Percentiles rank a stretch among this genome's conserved stretches.
Evolutionary conservation across 2,888 invertebrate genomes (phyloP).

Genomic region (Aricia artaxerxes): DNA sequence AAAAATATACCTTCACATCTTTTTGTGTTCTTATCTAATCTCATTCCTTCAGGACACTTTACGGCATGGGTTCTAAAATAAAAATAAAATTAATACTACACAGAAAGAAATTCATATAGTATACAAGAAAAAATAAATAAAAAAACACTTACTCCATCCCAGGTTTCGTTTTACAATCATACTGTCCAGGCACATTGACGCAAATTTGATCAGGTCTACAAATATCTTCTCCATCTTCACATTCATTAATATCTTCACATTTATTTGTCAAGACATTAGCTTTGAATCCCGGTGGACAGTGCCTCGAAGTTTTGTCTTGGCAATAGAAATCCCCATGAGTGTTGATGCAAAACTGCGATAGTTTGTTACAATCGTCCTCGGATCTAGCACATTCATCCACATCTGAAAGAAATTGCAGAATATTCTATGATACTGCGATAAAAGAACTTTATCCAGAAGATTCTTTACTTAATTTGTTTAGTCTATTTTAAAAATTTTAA

Average conservation of each 20-base stretch:
- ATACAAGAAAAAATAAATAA: neutral
- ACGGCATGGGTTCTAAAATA: constrained; percentile 38
- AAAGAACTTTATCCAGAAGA: no score
- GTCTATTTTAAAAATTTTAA: neutral
- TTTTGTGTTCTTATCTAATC: constrained; percentile 49
- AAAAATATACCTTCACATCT: constrained; percentile 58
- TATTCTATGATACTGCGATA: no score
- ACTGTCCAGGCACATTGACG: constrained; percentile 90
- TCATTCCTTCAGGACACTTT: constrained; percentile 64
- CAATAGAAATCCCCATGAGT: constrained; percentile 85
- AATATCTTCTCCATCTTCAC: constrained; percentile 86
- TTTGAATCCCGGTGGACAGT: constrained; percentile 84
- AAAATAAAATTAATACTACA: constrained; percentile 2
- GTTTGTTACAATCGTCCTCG: constrained; percentile 82
- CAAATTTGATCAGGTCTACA: constrained; percentile 89
- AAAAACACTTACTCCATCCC: constrained; percentile 31
- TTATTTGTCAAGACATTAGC: constrained; percentile 69
- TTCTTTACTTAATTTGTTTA: no score
- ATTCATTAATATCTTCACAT: constrained; percentile 92
- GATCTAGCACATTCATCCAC: constrained; percentile 86
- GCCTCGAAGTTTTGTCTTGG: constrained; percentile 80
- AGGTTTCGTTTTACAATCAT: constrained; percentile 82
- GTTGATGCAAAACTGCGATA: constrained; percentile 85
- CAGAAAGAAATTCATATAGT: neutral
- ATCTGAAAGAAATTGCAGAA: constrained; percentile 62